phyloP scores from a whole-genome alignment of 2,888 invertebrate genomes.

The Plagodis pulveraria region DNA sequence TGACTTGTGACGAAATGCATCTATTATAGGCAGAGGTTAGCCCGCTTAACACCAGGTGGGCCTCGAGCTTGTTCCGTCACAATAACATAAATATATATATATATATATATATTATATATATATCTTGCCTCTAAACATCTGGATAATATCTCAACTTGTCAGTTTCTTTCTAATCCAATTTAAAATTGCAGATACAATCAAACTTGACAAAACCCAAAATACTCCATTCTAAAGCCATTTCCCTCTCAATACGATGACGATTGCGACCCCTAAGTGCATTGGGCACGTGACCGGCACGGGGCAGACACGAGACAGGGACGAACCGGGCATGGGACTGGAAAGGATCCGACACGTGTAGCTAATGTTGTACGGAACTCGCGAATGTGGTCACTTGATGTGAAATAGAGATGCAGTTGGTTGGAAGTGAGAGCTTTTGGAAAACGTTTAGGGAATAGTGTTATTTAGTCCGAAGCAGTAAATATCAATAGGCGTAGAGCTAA shows the following conservation, averaged over 20 bases:
- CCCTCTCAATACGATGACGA: conserved; percentile 57
- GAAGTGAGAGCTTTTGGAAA: conserved; percentile 50
- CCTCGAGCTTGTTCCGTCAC: too few relatives aligned
- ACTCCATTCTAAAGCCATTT: conserved; percentile 40
- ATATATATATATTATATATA: too few relatives aligned
- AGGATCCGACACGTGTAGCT: conserved; percentile 46
- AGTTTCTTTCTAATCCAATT: conserved; percentile 24
- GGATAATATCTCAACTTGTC: too few relatives aligned
- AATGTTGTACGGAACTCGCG: conserved; percentile 64
- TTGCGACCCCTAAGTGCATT: conserved; percentile 49
- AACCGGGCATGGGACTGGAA: conserved; percentile 42
- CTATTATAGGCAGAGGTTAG: too few relatives aligned
- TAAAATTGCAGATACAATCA: conserved; percentile 30
- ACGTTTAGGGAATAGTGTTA: background rate
- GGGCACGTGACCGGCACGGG: conserved; percentile 32
- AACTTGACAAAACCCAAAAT: conserved; percentile 33
- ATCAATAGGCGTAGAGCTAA: too few relatives aligned
- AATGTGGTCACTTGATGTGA: conserved; percentile 53
- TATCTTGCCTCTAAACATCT: too few relatives aligned
- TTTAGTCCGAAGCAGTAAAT: too few relatives aligned
- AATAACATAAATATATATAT: too few relatives aligned
- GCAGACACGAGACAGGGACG: conserved; percentile 44
- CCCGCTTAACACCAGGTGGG: too few relatives aligned
- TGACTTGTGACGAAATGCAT: too few relatives aligned
- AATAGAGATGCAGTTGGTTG: conserved; percentile 61